phyloP scores from a whole-genome alignment of 1,140 invertebrate genomes.

The Drosophila jambulina region DNA sequence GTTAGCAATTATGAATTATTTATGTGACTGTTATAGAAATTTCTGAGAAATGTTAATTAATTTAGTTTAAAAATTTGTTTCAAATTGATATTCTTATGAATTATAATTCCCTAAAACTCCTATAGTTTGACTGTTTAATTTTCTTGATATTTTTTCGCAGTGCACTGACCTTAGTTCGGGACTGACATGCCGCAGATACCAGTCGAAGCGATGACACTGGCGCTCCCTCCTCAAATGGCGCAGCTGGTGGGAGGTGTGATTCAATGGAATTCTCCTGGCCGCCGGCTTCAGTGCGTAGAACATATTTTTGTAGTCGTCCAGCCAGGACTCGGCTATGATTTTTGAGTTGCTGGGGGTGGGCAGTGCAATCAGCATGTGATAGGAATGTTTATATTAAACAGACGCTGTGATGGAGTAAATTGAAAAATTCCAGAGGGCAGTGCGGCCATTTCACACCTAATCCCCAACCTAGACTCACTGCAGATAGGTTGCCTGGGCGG shows the following conservation, averaged over 20 bases:
- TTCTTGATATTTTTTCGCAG: not conserved
- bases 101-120: not conserved
- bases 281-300: slow-evolving; percentile 87
- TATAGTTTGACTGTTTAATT: not conserved
- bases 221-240: slow-evolving; percentile 89
- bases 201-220: slow-evolving; percentile 94
- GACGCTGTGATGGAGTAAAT: slow-evolving; percentile 63
- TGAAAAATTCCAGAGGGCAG: slow-evolving; percentile 76
- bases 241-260: slow-evolving; percentile 33
- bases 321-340: slow-evolving; percentile 93
- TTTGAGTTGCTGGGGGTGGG: slow-evolving; percentile 89
- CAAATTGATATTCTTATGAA: not conserved
- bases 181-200: slow-evolving; percentile 96
- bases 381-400: slow-evolving; percentile 80
- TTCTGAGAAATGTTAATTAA: accelerated
- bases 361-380: slow-evolving; percentile 60
- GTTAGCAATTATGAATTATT: not conserved
- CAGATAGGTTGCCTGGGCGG: slow-evolving; percentile 71
- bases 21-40: not conserved
- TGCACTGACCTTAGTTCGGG: slow-evolving; percentile 74
- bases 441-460: slow-evolving; percentile 68
- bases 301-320: slow-evolving; percentile 93
- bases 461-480: slow-evolving; percentile 61
- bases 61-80: not conserved
- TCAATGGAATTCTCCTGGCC: slow-evolving; percentile 61